Percentiles rank a stretch among this genome's conserved stretches.
These are phyloP conservation scores for Epirrita christyi DNA, from an alignment of 2,888 invertebrate genomes.

Conservation along the genomic window DNA sequence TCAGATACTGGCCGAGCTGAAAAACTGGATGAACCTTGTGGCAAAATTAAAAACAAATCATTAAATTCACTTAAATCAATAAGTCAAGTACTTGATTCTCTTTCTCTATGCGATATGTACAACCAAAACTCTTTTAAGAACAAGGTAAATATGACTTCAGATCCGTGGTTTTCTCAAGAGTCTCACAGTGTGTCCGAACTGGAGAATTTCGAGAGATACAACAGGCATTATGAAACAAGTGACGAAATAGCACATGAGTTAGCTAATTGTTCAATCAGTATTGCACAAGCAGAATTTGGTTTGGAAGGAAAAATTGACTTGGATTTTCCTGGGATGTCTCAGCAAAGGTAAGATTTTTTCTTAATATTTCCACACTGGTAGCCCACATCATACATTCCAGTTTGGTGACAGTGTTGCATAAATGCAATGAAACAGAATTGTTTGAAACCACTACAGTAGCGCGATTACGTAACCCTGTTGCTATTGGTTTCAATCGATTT, in stretches of 20 bases:
- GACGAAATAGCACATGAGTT: slow-evolving; percentile 59
- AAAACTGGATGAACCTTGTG: slow-evolving; percentile 35
- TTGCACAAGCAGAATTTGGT: slow-evolving; percentile 49
- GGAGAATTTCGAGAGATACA: slow-evolving; percentile 60
- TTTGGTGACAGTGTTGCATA: too few relatives aligned
- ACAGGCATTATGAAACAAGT: slow-evolving; percentile 49
- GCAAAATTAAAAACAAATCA: slow-evolving; percentile 31
- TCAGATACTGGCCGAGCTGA: slow-evolving; percentile 8
- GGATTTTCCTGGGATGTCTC: slow-evolving; percentile 55
- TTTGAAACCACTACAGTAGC: too few relatives aligned
- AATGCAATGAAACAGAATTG: too few relatives aligned
- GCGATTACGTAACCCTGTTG: too few relatives aligned
- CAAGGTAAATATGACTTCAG: slow-evolving; percentile 49
- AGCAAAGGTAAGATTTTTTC: slow-evolving; percentile 62
- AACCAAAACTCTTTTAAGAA: slow-evolving; percentile 40
- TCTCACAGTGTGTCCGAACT: slow-evolving; percentile 66
- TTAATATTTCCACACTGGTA: too few relatives aligned
- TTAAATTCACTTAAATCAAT: slow-evolving; percentile 50
- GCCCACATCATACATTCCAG: too few relatives aligned
- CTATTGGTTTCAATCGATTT: too few relatives aligned
- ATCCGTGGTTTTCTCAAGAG: slow-evolving; percentile 64
- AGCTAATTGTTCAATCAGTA: slow-evolving; percentile 46
- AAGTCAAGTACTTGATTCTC: slow-evolving; percentile 59
- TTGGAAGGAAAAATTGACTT: slow-evolving; percentile 47
- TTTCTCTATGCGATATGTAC: slow-evolving; percentile 71